phyloP scores from a whole-genome alignment of 2,113 vertebrate genomes.

The Todiramphus saurophagus region DNA sequence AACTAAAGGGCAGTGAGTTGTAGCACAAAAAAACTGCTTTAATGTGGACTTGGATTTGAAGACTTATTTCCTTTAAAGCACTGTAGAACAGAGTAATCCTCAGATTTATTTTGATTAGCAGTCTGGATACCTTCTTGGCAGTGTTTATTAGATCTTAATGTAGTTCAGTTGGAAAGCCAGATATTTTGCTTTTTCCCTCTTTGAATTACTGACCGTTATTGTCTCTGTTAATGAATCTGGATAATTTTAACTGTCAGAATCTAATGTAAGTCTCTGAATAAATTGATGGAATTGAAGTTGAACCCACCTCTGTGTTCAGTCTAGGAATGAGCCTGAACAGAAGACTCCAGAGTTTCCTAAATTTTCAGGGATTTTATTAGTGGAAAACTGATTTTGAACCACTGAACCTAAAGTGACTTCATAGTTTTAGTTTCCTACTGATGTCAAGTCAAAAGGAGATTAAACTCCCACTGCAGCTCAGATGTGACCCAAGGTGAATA shows the following conservation, averaged over 20 bases:
- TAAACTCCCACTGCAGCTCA: neutral
- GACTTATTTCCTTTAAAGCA: conserved; percentile 24
- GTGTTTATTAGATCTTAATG: conserved; percentile 53
- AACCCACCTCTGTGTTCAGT: neutral
- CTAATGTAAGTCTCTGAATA: conserved; percentile 11
- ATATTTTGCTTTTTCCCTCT: conserved; percentile 41
- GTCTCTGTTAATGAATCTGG: conserved; percentile 63
- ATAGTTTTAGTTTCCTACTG: neutral
- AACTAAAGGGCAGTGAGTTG: neutral
- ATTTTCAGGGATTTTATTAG: conserved; percentile 20
- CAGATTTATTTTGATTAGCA: conserved; percentile 66
- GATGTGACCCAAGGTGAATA: neutral
- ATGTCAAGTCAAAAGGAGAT: conserved; percentile 1
- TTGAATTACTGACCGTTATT: conserved; percentile 51
- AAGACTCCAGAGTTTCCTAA: conserved; percentile 36
- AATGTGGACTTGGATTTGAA: neutral
- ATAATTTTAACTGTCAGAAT: conserved; percentile 62
- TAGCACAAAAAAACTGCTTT: neutral
- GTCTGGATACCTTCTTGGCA: conserved; percentile 67
- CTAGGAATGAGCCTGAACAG: conserved; percentile 52
- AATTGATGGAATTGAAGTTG: conserved; percentile 33
- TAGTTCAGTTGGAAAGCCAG: conserved; percentile 29
- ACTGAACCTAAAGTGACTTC: conserved; percentile 4
- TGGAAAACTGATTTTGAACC: conserved; percentile 44
- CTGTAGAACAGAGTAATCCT: conserved; percentile 33